Base-by-base conservation (phyloP, 2,888 invertebrate species). In the Colletes collaris region DNA sequence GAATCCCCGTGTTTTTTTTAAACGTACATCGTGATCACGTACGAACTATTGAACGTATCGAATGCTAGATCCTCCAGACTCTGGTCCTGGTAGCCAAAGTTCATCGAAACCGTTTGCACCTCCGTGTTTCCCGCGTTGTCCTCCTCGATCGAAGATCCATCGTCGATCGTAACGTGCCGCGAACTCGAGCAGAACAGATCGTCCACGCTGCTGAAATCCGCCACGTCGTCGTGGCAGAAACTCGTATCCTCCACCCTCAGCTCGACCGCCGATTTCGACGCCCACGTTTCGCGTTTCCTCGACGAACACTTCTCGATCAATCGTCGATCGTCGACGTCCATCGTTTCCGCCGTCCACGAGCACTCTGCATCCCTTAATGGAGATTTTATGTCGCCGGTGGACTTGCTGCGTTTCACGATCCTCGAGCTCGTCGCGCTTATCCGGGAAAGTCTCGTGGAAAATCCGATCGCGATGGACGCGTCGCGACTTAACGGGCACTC, bases 1-100 rank as follows among this genome's bases (percentile, higher is more conserved):
- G 27, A 27, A 27, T 27, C 27, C 0, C 27, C 2, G 2, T 2
- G 27, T 27, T 55, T 8, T 16, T 19, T 16, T 19, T 68, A 85
- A 63, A 87, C 81, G 35, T 86, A 86, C 81, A 84, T 81, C 0
- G 82, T 76, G n/a, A 81, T 72, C 4, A 82, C 68, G 65, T 82
- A 86, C 13, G 84, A 81, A 8, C 16, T 56, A 27, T 76, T 53
- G 10, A 59, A 50, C 4, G 2, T 62, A 16, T 27, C 16, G 13
- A 49, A 50, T 13, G 13, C n/a, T 10, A 13, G n/a, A n/a, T 52
- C 52, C n/a, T 59, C 72, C 27, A 67, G 62, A 7, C 64, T 58
- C 37, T 49, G 44, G 0, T 40, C 37, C 13, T 73, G 65, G 62
- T 3, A 19, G 7, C n/a, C 55, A 4, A 65, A 50, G 1, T 53